Conservation (phyloP, 2,797 vertebrate species). For the Ibycter americanus region DNA sequence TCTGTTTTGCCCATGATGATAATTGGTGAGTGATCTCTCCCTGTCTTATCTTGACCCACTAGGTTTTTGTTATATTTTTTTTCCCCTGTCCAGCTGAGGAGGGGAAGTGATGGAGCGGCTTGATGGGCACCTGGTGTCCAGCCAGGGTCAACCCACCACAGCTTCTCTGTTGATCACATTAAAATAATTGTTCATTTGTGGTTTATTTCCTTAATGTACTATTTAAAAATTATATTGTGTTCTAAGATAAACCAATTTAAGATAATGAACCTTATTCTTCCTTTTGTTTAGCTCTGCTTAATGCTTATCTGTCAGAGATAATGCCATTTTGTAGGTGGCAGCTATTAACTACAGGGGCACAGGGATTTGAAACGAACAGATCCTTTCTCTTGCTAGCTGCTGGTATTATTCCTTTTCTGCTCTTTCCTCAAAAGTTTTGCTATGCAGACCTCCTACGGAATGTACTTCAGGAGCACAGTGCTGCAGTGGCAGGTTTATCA, state of each 20-base stretch:
- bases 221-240: constrained; percentile 4
- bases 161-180: background rate
- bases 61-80: background rate
- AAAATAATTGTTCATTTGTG: background rate
- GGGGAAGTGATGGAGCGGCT: background rate
- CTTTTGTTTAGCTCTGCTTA: constrained; percentile 26
- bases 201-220: constrained; percentile 27
- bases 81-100: background rate
- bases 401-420: background rate
- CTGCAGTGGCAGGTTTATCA: background rate
- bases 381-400: background rate
- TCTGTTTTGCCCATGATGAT: background rate
- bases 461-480: background rate
- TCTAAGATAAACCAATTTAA: constrained; percentile 31
- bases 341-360: background rate
- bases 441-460: background rate
- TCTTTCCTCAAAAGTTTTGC: background rate
- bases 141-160: background rate
- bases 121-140: background rate
- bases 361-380: background rate
- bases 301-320: constrained; percentile 11
- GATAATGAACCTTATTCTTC: constrained; percentile 23
- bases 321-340: constrained; percentile 30
- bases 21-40: background rate
- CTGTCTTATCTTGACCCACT: background rate